phyloP scores from a whole-genome alignment of 92 coral and sea anemone genomes.

The Siderastrea siderea region DNA sequence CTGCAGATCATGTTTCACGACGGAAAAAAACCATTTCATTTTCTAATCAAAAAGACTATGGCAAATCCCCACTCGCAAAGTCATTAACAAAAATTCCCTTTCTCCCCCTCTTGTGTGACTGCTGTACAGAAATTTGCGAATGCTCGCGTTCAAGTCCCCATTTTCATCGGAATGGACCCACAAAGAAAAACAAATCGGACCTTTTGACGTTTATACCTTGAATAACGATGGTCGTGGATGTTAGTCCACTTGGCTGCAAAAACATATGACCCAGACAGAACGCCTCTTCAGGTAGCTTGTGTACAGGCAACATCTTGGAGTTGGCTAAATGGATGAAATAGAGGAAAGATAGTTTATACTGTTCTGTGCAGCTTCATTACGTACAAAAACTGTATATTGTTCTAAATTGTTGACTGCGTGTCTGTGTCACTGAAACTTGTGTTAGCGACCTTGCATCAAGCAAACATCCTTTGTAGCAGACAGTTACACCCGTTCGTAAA shows the following conservation, averaged over 20 bases:
- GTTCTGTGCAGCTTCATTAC: neutral
- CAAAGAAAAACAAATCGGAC: neutral
- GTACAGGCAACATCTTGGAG: slow-evolving; percentile 88
- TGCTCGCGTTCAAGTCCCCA: neutral
- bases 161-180: neutral
- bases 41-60: too few species aligned
- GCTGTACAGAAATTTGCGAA: too few species aligned
- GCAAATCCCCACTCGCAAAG: too few species aligned
- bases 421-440: neutral
- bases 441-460: neutral
- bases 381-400: too few species aligned
- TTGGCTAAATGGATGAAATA: slow-evolving; percentile 52
- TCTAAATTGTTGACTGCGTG: too few species aligned
- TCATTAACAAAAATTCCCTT: too few species aligned
- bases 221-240: slow-evolving; percentile 65
- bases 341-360: neutral
- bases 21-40: too few species aligned
- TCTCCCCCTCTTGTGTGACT: too few species aligned
- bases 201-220: slow-evolving; percentile 70
- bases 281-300: slow-evolving; percentile 71
- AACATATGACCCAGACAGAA: slow-evolving; percentile 74
- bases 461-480: too few species aligned
- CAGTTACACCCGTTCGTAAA: neutral
- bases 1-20: too few species aligned
- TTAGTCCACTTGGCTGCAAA: slow-evolving; percentile 77